phyloP scores from a whole-genome alignment of 2,113 vertebrate genomes.

The Daboia siamensis region DNA sequence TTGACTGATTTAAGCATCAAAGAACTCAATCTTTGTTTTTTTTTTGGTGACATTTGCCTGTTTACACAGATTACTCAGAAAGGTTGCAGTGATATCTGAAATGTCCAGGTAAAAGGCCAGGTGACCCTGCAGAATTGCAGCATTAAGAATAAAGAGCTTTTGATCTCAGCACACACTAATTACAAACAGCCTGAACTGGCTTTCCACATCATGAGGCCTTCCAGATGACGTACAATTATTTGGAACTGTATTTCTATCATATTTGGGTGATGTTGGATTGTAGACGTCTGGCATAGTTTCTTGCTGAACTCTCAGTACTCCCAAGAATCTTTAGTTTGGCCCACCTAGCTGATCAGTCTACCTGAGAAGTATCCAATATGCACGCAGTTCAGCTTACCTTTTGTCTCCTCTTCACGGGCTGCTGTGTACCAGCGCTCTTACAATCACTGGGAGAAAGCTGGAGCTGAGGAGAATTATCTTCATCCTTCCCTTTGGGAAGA shows the following conservation, averaged over 20 bases:
- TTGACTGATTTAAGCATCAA: neutral
- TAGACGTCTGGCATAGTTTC: neutral
- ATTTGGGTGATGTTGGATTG: neutral
- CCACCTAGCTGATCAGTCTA: neutral
- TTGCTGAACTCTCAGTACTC: neutral
- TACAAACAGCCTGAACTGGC: neutral
- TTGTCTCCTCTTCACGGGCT: slow-evolving; percentile 86
- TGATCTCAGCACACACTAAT: neutral
- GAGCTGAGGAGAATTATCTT: slow-evolving; percentile 35
- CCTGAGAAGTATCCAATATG: neutral
- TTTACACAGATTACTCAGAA: neutral
- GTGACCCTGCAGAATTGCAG: neutral
- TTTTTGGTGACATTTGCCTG: neutral
- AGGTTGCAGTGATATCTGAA: neutral
- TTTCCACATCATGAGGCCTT: neutral
- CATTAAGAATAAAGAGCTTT: neutral
- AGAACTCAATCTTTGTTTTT: neutral
- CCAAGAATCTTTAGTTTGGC: neutral
- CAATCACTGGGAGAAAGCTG: slow-evolving; percentile 53
- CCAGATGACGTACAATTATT: neutral
- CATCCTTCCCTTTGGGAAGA: slow-evolving; percentile 61
- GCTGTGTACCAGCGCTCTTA: slow-evolving; percentile 67
- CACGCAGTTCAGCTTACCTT: slow-evolving; percentile 71
- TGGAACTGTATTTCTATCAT: neutral
- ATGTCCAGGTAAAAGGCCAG: neutral